Evolutionary conservation across 2,888 invertebrate species (phyloP).

Genomic region (Lepidonotus clava): DNA sequence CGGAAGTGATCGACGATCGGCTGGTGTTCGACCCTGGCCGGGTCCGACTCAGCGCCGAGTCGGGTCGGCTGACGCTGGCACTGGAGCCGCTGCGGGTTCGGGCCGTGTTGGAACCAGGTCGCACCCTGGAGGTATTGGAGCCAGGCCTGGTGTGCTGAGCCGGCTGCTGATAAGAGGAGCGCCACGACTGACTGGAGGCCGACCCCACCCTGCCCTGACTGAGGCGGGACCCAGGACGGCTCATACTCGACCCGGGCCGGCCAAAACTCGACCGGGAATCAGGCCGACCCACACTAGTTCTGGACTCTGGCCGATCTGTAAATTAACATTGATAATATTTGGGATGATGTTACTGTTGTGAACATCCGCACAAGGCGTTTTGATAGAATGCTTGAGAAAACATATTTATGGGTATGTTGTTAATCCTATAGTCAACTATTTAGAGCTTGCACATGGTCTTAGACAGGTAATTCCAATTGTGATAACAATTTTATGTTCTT

Average conservation of each 20-base stretch:
- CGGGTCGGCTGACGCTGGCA: background rate
- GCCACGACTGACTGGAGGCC: background rate
- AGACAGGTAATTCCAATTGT: too few relatives aligned
- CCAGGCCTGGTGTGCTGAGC: background rate
- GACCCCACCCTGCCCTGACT: too few relatives aligned
- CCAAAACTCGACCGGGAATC: background rate
- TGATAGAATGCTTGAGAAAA: too few relatives aligned
- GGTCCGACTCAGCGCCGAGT: background rate
- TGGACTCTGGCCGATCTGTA: background rate
- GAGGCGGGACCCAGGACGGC: background rate
- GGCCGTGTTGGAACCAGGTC: too few relatives aligned
- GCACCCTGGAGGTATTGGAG: background rate
- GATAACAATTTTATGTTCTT: too few relatives aligned
- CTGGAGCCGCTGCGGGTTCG: background rate
- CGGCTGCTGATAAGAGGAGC: background rate
- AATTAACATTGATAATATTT: too few relatives aligned
- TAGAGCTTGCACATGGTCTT: too few relatives aligned
- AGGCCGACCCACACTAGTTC: background rate
- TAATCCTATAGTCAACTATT: too few relatives aligned
- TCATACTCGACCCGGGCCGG: background rate
- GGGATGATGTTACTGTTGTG: too few relatives aligned
- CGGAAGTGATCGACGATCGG: background rate
- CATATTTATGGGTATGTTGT: too few relatives aligned
- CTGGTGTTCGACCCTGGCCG: background rate
- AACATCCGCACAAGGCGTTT: too few relatives aligned